Evolutionary conservation across 2,113 vertebrate species (phyloP), one percentile per base, ranked within the genome.

Genomic region (Nothobranchius furzeri): DNA sequence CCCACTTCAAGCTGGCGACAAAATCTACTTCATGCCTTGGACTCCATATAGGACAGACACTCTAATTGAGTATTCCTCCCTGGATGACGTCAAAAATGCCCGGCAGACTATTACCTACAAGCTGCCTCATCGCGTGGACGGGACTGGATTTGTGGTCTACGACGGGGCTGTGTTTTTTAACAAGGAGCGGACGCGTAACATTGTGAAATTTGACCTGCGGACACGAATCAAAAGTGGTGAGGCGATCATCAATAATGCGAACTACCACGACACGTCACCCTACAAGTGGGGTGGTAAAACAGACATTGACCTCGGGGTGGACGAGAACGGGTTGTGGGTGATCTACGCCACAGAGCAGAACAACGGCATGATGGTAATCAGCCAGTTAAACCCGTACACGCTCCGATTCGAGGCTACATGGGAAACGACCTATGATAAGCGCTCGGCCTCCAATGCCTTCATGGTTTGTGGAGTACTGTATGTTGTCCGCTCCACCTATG

Each of bases 21-120:
- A 99, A 94, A 97, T 98, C 89, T 99, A 98, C 93, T 98, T 98
- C 89, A 99, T 99, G 97, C 97, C 98, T 64, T 99, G 98, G 98
- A 99, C 97, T 83, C 97, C 98, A 0, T 99, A 99, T 68, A 95
- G 98, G 85, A 99, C 98, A 1, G 98, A 99, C 88, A 99, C 96
- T 46, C 92, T 99, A 71, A 98, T 98, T 84, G 98, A 99, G 81
- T 99, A 95, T 50, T 95, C 96, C 63, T 98, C 98, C 36, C 88
- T 99, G 68, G 96, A 97, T 63, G 98, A 99, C 86, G 98, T 98
- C 89, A 95, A 98, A 85, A 98, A 93, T 0, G 94, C 96, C 50
- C 93, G 95, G 60, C 97, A 97, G 81, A 98, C 96, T 74, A 95
- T 96, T 0, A 98, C 97, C 0, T 99, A 99, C 59, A 99, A 98